Conservation (phyloP, 2,888 invertebrate genomes). For the Drosophila kokeensis region DNA sequence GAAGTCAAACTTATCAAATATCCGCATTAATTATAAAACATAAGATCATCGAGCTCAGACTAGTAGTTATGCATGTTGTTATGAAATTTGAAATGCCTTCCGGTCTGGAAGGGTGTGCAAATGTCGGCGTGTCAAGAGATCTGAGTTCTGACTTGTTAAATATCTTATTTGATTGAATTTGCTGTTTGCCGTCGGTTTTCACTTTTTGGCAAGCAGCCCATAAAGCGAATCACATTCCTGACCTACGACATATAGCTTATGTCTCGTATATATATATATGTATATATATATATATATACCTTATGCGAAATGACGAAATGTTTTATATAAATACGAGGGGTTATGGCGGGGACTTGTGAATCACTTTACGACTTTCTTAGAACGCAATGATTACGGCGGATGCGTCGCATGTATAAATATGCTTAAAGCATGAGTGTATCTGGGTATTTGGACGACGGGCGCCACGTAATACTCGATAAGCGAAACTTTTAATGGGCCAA, state of each 20-base stretch:
- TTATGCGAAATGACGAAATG: conserved; percentile 54
- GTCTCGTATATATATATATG: neutral
- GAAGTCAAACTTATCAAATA: neutral
- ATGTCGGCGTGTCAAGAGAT: neutral
- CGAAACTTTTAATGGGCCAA: conserved; percentile 1
- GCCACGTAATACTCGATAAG: conserved; percentile 36
- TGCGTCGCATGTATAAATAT: conserved; percentile 10
- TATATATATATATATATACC: conserved; percentile 4
- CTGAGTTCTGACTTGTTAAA: neutral
- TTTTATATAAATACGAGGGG: conserved; percentile 21
- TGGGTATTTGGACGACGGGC: neutral
- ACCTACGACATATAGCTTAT: conserved; percentile 53
- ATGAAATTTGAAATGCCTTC: neutral
- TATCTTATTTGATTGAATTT: neutral
- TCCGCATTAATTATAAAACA: neutral
- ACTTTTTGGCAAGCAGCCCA: conserved; percentile 42
- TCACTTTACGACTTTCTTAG: conserved; percentile 37
- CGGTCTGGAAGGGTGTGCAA: neutral
- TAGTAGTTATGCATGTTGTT: neutral
- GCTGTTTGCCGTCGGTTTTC: neutral
- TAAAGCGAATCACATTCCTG: conserved; percentile 42
- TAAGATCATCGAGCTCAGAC: neutral
- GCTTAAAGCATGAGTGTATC: conserved; percentile 15
- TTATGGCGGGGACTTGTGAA: conserved; percentile 13
- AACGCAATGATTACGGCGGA: conserved; percentile 33